These are phyloP conservation scores for Fragum whitleyi DNA, from an alignment of 2,888 invertebrate genomes.

Conservation along the genomic window DNA sequence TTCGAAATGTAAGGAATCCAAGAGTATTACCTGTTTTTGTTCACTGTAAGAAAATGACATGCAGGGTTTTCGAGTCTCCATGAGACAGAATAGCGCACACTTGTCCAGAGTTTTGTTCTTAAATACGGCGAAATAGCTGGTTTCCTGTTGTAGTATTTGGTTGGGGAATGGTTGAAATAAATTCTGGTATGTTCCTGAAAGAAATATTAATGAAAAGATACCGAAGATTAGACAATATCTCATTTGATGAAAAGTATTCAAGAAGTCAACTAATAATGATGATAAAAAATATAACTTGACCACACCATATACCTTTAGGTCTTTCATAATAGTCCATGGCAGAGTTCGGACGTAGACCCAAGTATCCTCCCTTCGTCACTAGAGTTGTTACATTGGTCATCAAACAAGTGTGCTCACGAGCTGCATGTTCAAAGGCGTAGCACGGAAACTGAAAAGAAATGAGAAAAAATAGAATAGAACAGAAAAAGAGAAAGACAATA, in stretches of 20 bases:
- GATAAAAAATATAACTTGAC: too few species aligned
- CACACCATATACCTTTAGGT: constrained; percentile 70
- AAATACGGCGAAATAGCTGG: constrained; percentile 59
- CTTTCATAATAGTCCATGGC: constrained; percentile 66
- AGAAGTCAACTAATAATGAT: too few species aligned
- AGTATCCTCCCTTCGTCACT: constrained; percentile 61
- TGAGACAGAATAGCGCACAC: constrained; percentile 63
- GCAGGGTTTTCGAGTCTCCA: constrained; percentile 63
- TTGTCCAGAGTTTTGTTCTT: constrained; percentile 63
- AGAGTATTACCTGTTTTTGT: constrained; percentile 41
- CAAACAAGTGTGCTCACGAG: constrained; percentile 60
- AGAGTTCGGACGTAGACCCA: constrained; percentile 54
- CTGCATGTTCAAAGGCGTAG: constrained; percentile 65
- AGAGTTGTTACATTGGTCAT: constrained; percentile 66
- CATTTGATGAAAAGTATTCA: too few species aligned
- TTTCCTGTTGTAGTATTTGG: constrained; percentile 53
- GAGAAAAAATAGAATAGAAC: neutral
- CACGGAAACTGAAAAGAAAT: constrained; percentile 59
- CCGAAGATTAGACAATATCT: neutral
- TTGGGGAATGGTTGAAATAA: constrained; percentile 58
- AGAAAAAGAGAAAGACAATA: too few species aligned
- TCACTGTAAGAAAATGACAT: constrained; percentile 68
- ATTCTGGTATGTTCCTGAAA: constrained; percentile 58
- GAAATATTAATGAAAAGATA: too few species aligned
- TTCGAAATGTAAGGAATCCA: too few species aligned